Percentiles rank a stretch among this genome's conserved stretches.
Conservation (phyloP, 2,113 vertebrate species). For the Peucedramus taeniatus region DNA sequence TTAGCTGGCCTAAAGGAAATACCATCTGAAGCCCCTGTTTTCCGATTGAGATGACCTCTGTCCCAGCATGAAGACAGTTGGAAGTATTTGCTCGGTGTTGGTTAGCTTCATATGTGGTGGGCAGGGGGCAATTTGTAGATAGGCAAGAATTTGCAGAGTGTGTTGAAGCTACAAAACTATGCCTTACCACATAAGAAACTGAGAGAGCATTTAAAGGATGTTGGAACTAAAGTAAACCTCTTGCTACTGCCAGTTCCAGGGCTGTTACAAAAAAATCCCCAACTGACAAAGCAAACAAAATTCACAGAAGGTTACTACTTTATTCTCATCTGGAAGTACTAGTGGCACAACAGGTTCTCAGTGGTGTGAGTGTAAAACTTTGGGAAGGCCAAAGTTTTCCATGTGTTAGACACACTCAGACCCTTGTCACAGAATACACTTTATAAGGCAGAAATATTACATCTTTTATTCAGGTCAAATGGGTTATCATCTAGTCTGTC, state of each 20-base stretch:
- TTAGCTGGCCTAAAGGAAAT: conserved; percentile 65
- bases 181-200: neutral
- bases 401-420: neutral
- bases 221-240: neutral
- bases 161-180: conserved; percentile 11
- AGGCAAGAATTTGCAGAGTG: neutral
- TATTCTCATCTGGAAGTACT: neutral
- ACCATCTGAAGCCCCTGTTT: conserved; percentile 61
- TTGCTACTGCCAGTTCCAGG: neutral
- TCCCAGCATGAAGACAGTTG: conserved; percentile 38
- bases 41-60: conserved; percentile 57
- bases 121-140: neutral
- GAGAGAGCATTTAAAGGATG: neutral
- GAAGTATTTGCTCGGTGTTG: conserved; percentile 12
- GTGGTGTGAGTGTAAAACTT: neutral
- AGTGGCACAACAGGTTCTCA: neutral
- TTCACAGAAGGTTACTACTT: neutral
- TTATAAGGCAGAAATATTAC: neutral
- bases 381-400: neutral
- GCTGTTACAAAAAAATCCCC: neutral
- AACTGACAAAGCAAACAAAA: neutral
- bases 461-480: neutral
- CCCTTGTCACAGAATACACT: neutral
- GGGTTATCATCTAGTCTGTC: neutral
- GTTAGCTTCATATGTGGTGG: neutral